A percentile compares a stretch with the other conserved stretches of the same genome.
These are phyloP conservation scores for Trematocara macrostoma DNA, from an alignment of 2,113 vertebrate species.

Conservation along the genomic window DNA sequence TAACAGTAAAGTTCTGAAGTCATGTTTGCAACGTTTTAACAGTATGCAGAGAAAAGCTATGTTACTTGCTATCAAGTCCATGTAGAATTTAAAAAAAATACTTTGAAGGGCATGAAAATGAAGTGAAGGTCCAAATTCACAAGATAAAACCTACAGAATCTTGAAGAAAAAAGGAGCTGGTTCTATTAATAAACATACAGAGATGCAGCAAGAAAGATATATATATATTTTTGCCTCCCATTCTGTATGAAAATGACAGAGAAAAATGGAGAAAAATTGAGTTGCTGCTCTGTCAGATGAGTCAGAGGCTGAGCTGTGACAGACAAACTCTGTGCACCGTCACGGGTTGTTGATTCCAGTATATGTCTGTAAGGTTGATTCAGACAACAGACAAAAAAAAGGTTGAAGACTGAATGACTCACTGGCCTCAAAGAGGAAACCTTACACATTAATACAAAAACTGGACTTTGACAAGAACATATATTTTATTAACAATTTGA, in stretches of 20 bases:
- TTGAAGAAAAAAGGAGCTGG: fast-evolving
- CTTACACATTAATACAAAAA: background rate
- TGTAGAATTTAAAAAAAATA: background rate
- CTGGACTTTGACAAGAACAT: background rate
- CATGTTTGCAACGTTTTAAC: background rate
- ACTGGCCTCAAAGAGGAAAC: background rate
- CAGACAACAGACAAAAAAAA: background rate
- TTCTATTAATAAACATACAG: background rate
- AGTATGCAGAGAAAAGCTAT: background rate
- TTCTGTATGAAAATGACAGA: background rate
- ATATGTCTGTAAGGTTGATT: background rate
- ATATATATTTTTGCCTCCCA: background rate
- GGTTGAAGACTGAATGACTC: fast-evolving
- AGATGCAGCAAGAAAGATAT: background rate
- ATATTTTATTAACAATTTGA: background rate
- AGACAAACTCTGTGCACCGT: background rate
- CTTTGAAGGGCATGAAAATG: background rate
- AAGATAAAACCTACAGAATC: background rate
- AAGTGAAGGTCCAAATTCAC: background rate
- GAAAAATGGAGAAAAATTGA: background rate
- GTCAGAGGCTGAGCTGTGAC: background rate
- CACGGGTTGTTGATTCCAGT: background rate
- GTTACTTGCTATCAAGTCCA: background rate
- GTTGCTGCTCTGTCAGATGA: background rate
- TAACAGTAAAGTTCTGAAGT: background rate